Percentiles rank a stretch among this genome's conserved stretches.
Evolutionary conservation across 2,797 vertebrate species (phyloP).

Genomic region (Malurus splendens): DNA sequence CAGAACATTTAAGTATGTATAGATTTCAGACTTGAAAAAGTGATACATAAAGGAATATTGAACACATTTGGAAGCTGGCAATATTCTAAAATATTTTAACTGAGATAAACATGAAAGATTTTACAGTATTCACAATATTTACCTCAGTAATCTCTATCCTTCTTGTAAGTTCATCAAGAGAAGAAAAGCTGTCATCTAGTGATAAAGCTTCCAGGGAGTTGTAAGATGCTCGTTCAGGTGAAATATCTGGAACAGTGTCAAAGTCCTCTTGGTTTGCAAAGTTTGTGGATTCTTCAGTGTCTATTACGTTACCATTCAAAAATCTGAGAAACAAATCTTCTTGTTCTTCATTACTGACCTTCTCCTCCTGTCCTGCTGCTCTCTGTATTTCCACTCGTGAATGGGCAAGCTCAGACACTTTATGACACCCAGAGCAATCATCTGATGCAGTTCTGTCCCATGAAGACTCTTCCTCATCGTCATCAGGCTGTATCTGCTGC

Average conservation of each 20-base stretch:
- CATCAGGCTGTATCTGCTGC: slow-evolving; percentile 24
- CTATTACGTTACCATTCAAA: slow-evolving; percentile 66
- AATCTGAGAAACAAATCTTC: slow-evolving; percentile 71
- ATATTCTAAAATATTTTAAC: background rate
- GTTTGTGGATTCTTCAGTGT: slow-evolving; percentile 53
- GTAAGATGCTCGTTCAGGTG: slow-evolving; percentile 64
- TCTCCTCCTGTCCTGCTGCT: slow-evolving; percentile 24
- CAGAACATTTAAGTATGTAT: background rate
- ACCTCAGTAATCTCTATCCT: slow-evolving; percentile 89
- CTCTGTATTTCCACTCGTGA: slow-evolving; percentile 41
- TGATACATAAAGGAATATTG: background rate
- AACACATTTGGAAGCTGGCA: background rate
- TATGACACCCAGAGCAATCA: background rate
- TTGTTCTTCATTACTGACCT: slow-evolving; percentile 49
- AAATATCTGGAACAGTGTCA: slow-evolving; percentile 61
- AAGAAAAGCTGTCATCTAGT: slow-evolving; percentile 80
- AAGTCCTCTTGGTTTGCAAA: slow-evolving; percentile 65
- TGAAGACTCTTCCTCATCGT: slow-evolving; percentile 12
- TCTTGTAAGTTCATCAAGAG: slow-evolving; percentile 87
- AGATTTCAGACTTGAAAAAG: background rate
- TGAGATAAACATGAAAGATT: background rate
- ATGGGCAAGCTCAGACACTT: background rate
- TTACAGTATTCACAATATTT: slow-evolving; percentile 37
- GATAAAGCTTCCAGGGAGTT: slow-evolving; percentile 76
- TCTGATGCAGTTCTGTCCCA: slow-evolving; percentile 8